These are phyloP conservation scores for Temnothorax rugatulus DNA, from an alignment of 2,888 invertebrate species.

Conservation along the genomic window DNA sequence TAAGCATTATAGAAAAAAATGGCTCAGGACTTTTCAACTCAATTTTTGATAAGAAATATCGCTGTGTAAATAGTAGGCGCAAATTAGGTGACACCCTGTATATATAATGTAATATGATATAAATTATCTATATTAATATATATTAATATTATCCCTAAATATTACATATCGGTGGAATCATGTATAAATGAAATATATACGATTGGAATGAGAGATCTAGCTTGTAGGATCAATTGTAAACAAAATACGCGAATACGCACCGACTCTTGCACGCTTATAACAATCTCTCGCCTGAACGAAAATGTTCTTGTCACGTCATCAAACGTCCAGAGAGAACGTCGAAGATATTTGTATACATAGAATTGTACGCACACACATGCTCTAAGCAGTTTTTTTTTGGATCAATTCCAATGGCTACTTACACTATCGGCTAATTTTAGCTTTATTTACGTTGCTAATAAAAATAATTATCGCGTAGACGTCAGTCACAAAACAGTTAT, in stretches of 20 bases:
- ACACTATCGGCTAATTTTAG: slow-evolving; percentile 37
- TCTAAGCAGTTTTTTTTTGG: slow-evolving; percentile 52
- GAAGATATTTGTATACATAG: slow-evolving; percentile 8
- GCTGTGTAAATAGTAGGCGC: no score
- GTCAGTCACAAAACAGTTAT: neutral
- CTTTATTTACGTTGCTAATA: slow-evolving; percentile 49
- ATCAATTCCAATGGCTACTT: slow-evolving; percentile 68
- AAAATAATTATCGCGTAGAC: slow-evolving; percentile 42
- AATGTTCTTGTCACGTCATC: neutral
- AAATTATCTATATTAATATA: no score
- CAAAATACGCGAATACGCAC: slow-evolving; percentile 17
- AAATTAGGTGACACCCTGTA: no score
- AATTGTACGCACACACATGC: slow-evolving; percentile 42
- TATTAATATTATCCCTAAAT: neutral
- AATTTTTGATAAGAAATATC: no score
- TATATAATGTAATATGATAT: no score
- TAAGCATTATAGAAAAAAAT: no score
- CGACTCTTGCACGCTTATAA: slow-evolving; percentile 22
- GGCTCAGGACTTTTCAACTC: no score
- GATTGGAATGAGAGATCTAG: slow-evolving; percentile 9
- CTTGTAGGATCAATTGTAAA: neutral
- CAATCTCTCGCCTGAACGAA: neutral
- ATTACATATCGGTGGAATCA: slow-evolving; percentile 1
- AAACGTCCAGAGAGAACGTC: slow-evolving; percentile 14
- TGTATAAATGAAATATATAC: neutral